A percentile compares a stretch with the other conserved stretches of the same genome.
Evolutionary conservation across 2,113 vertebrate genomes (phyloP).

Genomic region (Apteryx owenii): DNA sequence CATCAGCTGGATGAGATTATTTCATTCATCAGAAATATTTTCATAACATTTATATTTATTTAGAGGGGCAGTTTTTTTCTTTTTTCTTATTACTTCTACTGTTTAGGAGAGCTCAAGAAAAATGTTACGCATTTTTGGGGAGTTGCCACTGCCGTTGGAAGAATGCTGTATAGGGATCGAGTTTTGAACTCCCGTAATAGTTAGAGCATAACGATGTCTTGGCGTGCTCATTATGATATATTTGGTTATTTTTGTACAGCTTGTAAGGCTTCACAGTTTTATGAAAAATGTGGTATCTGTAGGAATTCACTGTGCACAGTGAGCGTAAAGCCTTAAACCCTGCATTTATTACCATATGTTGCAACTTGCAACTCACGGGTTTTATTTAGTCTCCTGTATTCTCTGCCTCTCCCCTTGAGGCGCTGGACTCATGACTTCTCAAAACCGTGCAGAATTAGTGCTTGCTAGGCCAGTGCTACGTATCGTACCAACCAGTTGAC

Average conservation of each 20-base stretch:
- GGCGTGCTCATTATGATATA: background rate
- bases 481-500: background rate
- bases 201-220: background rate
- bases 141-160: background rate
- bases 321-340: background rate
- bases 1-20: background rate
- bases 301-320: background rate
- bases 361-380: background rate
- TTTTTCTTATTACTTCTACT: background rate
- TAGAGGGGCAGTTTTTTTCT: background rate
- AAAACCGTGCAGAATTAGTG: background rate
- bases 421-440: background rate
- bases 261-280: background rate
- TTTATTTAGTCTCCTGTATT: background rate
- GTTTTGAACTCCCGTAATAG: background rate
- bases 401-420: background rate
- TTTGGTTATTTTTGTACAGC: background rate
- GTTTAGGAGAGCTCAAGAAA: background rate
- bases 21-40: background rate
- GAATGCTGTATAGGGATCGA: background rate
- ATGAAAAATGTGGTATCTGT: background rate
- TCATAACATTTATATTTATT: background rate
- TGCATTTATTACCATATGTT: fast-evolving
- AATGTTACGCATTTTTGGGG: background rate
- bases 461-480: too few species aligned